phyloP scores from a whole-genome alignment of 1,140 invertebrate species.

The Laupala kohalensis region DNA sequence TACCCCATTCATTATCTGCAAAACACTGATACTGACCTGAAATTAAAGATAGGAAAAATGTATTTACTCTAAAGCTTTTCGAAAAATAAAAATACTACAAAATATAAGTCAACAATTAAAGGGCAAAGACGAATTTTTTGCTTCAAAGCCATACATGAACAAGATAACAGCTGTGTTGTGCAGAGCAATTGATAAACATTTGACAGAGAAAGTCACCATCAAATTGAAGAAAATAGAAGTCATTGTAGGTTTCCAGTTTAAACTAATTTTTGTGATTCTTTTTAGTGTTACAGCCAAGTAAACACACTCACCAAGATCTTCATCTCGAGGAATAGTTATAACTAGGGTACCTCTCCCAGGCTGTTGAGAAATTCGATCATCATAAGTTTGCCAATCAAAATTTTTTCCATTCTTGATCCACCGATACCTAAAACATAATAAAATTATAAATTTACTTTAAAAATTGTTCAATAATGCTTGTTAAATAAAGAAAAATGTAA shows the following conservation, averaged over 20 bases:
- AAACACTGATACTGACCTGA: slow-evolving; percentile 90
- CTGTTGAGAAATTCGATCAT: slow-evolving; percentile 85
- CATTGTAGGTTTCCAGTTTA: no score
- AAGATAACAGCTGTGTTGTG: no score
- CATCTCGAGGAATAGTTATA: slow-evolving; percentile 73
- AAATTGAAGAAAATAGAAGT: no score
- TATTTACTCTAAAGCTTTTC: background rate
- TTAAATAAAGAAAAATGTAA: background rate
- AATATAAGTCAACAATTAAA: no score
- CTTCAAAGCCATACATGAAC: no score
- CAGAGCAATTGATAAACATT: no score
- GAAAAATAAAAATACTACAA: no score
- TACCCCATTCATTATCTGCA: slow-evolving; percentile 88
- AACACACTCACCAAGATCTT: slow-evolving; percentile 67
- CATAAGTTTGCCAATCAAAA: slow-evolving; percentile 80
- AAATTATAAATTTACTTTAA: background rate
- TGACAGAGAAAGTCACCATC: no score
- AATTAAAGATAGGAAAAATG: slow-evolving; percentile 3
- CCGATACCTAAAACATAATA: slow-evolving; percentile 51
- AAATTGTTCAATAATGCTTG: background rate
- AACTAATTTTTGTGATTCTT: no score
- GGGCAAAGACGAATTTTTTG: no score
- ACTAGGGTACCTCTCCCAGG: slow-evolving; percentile 82
- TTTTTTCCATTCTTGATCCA: slow-evolving; percentile 94
- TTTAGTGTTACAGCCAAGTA: no score